phyloP scores from a whole-genome alignment of 1,140 invertebrate genomes.

The Calephelis nemesis region DNA sequence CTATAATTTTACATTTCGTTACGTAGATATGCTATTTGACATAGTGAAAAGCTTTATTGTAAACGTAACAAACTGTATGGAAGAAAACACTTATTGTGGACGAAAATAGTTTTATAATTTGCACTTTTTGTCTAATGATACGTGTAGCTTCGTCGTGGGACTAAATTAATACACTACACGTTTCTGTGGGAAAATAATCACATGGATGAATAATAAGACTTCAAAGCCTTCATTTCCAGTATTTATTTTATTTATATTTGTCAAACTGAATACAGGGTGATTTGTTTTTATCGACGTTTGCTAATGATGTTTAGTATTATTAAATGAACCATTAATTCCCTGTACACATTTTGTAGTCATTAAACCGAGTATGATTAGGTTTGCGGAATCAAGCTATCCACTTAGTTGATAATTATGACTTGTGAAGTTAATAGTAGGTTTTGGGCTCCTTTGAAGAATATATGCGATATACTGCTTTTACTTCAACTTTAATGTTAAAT shows the following conservation, averaged over 20 bases:
- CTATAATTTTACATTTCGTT: no score
- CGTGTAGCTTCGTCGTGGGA: slow-evolving; percentile 20
- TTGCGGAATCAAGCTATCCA: no score
- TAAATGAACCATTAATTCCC: background rate
- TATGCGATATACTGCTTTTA: no score
- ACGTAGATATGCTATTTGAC: no score
- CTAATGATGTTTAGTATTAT: background rate
- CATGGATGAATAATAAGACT: slow-evolving; percentile 14
- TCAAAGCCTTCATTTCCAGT: slow-evolving; percentile 2
- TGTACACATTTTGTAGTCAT: no score
- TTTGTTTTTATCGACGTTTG: background rate
- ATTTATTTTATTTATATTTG: background rate
- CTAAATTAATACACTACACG: slow-evolving; percentile 21
- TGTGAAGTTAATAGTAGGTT: no score
- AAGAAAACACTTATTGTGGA: background rate
- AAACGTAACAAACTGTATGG: background rate
- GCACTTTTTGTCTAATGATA: slow-evolving; percentile 18
- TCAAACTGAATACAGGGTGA: background rate
- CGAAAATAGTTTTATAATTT: slow-evolving; percentile 9
- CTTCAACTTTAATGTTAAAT: no score
- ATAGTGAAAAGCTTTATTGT: no score
- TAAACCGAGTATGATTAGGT: no score
- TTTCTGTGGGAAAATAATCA: slow-evolving; percentile 22
- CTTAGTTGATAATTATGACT: no score
- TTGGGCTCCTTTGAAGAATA: no score